Evolutionary conservation across 2,113 vertebrate genomes (phyloP), one percentile per base, ranked within the genome.

Genomic region (Picathartes gymnocephalus): DNA sequence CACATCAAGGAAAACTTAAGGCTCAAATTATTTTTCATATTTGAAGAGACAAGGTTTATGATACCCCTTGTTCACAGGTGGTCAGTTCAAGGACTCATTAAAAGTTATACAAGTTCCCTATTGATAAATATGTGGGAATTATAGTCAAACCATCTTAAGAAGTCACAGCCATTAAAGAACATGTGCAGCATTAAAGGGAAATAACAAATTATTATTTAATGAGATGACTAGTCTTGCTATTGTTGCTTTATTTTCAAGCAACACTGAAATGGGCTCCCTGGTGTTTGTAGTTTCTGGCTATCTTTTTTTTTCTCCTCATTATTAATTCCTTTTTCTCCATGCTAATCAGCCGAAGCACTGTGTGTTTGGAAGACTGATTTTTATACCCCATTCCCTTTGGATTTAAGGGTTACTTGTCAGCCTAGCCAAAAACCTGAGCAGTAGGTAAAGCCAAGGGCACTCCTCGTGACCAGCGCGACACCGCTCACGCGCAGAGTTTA

Each of bases 201-300:
- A 97, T 96, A 95, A 96, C 93, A 97, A 97, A 98, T 97, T 96
- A 98, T 97, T 98, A 98, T 98, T 98, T 98, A 98, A 98, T 98
- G 98, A 98, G 97, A 96, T 31, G 94, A 94, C 97, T 96, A 91
- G 76, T 68, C 90, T 92, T 92, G 86, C 93, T 93, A 97, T 97
- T 98, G 97, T 98, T 96, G 91, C 93, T 96, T 97, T 96, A 98
- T 98, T 98, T 98, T 96, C 94, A 93, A 96, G 94, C 94, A 95
- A 97, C 47, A 5, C 80, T 90, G 94, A 97, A 97, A 96, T 16
- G 53, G 96, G 86, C 96, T 97, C 97, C 98, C 97, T 96, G 97
- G 95, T 96, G 97, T 96, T 98, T 94, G 85, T 93, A 94, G 97
- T 98, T 98, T 96, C 97, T 98, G 97, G 97, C 96, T 96, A 97